Conservation (phyloP, 2,888 invertebrate genomes). For the Pollenia amentaria region DNA sequence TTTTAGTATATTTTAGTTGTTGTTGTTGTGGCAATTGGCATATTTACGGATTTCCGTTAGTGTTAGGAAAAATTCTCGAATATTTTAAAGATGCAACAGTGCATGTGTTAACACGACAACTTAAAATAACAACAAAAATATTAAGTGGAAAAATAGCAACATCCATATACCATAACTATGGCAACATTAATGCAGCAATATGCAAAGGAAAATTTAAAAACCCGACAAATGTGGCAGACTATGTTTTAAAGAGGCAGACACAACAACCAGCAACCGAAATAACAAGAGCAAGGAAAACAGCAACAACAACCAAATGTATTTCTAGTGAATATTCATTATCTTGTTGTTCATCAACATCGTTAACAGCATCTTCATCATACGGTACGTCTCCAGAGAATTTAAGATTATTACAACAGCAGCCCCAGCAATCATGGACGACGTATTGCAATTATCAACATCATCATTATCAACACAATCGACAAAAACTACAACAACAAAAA, state of each 20-base stretch:
- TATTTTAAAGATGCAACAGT: slow-evolving; percentile 65
- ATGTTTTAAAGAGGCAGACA: slow-evolving; percentile 35
- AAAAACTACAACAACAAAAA: slow-evolving; percentile 6
- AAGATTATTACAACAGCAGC: slow-evolving; percentile 33
- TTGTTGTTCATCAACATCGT: slow-evolving; percentile 65
- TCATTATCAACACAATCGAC: slow-evolving; percentile 6
- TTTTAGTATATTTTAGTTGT: slow-evolving; percentile 17
- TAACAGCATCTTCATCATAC: slow-evolving; percentile 66
- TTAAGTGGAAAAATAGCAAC: slow-evolving; percentile 49
- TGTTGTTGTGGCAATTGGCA: slow-evolving; percentile 55
- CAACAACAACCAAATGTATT: neutral
- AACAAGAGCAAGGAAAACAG: neutral
- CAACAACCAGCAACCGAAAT: neutral
- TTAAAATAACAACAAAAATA: slow-evolving; percentile 72
- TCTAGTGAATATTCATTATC: slow-evolving; percentile 6
- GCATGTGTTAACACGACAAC: slow-evolving; percentile 64
- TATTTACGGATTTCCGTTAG: slow-evolving; percentile 70
- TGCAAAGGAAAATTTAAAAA: slow-evolving; percentile 40
- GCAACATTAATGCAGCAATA: slow-evolving; percentile 43
- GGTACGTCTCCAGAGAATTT: slow-evolving; percentile 45
- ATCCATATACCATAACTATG: neutral
- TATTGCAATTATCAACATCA: slow-evolving; percentile 49
- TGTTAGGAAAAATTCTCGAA: slow-evolving; percentile 65
- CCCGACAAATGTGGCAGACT: slow-evolving; percentile 65
- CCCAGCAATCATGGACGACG: slow-evolving; percentile 17